Percentiles rank a stretch among this genome's conserved stretches.
Evolutionary conservation across 1,140 invertebrate genomes (phyloP).

Genomic region (Phenacoccus solenopsis): DNA sequence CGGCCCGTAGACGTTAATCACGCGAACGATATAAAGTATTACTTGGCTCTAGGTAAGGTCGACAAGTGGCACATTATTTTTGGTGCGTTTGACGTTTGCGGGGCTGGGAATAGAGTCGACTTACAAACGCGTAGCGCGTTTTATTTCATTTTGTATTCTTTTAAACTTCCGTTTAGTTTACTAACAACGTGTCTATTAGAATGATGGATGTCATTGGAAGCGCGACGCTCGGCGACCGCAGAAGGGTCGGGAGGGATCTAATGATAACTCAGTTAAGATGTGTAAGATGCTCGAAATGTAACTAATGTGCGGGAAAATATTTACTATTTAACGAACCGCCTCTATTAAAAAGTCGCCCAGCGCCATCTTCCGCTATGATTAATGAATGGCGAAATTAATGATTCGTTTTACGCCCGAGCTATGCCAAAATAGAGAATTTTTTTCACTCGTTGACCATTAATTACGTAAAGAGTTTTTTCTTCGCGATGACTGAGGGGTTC

Average conservation of each 20-base stretch:
- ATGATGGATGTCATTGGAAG: conserved; percentile 9
- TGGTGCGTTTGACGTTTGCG: conserved; percentile 5
- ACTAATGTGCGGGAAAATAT: conserved; percentile 15
- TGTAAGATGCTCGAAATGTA: conserved; percentile 7
- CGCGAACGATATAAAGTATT: not conserved
- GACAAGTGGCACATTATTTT: conserved; percentile 14
- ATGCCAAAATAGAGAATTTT: not conserved
- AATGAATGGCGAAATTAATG: conserved; percentile 12
- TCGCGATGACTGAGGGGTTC: too few relatives aligned
- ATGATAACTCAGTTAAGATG: not conserved
- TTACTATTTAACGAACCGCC: conserved; percentile 1
- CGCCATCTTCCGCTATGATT: conserved; percentile 5
- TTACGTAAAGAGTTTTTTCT: too few relatives aligned
- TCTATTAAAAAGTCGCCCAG: not conserved
- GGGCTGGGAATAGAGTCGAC: conserved; percentile 3
- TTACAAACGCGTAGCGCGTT: not conserved
- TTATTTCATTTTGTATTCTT: conserved; percentile 3
- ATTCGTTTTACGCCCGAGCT: not conserved
- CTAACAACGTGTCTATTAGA: conserved; percentile 16
- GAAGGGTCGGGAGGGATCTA: not conserved
- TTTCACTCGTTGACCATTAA: not conserved
- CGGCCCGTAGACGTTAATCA: too few relatives aligned
- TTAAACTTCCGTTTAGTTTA: conserved; percentile 18
- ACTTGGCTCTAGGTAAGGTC: not conserved
- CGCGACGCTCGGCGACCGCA: not conserved